Percentiles rank a stretch among this genome's conserved stretches.
phyloP scores from a whole-genome alignment of 2,797 vertebrate genomes.

The Urocyon cinereoargenteus region DNA sequence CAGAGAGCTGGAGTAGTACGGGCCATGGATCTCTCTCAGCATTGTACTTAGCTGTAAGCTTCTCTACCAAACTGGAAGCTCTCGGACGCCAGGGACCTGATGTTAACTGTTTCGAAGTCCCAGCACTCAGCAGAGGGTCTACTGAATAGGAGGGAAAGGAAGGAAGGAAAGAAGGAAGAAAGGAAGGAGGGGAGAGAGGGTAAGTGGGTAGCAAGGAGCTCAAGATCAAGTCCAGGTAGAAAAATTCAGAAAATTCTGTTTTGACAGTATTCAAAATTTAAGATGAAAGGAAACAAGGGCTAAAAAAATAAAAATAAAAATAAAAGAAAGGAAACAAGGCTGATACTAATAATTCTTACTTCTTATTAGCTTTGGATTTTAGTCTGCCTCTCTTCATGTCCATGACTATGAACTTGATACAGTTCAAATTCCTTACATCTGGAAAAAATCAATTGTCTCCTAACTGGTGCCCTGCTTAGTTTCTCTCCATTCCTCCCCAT shows the following conservation, averaged over 20 bases:
- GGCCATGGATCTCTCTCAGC: not conserved
- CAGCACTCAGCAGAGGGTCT: not conserved
- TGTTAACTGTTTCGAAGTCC: not conserved
- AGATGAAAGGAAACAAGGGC: constrained; percentile 19
- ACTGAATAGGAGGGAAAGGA: not conserved
- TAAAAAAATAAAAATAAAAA: too few species aligned
- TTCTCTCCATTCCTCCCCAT: not conserved
- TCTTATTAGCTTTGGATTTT: constrained; percentile 19
- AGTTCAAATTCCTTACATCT: constrained; percentile 47
- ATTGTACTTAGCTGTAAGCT: not conserved
- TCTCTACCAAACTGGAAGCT: not conserved
- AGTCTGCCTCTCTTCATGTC: constrained; percentile 57
- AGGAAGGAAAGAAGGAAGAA: not conserved
- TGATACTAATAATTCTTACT: not conserved
- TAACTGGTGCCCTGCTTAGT: not conserved
- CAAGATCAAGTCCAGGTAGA: not conserved
- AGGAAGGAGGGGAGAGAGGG: not conserved
- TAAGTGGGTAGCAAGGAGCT: not conserved
- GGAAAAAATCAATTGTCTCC: constrained; percentile 57
- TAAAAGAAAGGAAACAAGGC: not conserved
- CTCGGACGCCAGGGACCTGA: not conserved
- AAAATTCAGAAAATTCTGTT: constrained; percentile 43
- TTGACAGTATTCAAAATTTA: constrained; percentile 40
- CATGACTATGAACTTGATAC: constrained; percentile 1
- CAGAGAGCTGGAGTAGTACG: too few species aligned